Conservation (phyloP, 2,113 vertebrate genomes). For the Petrocephalus microphthalmus region DNA sequence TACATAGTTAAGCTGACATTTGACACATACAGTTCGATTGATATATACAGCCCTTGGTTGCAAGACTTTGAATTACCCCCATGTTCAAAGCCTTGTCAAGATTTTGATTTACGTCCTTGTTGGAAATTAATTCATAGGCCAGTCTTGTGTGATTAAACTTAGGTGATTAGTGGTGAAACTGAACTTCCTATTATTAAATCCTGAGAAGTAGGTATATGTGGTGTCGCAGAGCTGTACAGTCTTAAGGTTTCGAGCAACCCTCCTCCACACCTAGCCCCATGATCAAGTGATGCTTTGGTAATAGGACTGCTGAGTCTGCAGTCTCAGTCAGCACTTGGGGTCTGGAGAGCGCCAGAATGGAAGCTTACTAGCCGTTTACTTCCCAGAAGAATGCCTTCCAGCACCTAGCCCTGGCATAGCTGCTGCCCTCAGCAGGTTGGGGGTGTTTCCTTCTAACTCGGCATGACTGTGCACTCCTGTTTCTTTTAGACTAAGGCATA, state of each 20-base stretch:
- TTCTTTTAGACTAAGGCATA: neutral
- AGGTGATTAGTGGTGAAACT: slow-evolving; percentile 36
- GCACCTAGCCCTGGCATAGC: neutral
- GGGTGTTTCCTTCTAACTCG: neutral
- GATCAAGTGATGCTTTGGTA: slow-evolving; percentile 34
- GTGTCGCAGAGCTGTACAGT: slow-evolving; percentile 35
- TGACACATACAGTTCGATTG: neutral
- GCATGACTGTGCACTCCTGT: neutral
- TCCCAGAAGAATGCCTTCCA: slow-evolving; percentile 15
- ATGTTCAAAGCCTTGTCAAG: neutral
- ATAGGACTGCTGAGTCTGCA: slow-evolving; percentile 14
- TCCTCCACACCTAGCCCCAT: slow-evolving; percentile 24
- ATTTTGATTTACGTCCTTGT: neutral
- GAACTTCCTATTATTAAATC: slow-evolving; percentile 39
- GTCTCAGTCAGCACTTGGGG: neutral
- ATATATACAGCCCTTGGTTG: neutral
- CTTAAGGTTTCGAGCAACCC: slow-evolving; percentile 32
- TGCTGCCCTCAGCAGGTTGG: neutral
- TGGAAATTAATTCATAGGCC: slow-evolving; percentile 35
- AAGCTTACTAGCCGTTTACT: neutral
- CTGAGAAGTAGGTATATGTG: slow-evolving; percentile 28
- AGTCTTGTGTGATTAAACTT: slow-evolving; percentile 52
- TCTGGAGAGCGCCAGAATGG: neutral
- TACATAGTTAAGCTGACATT: neutral
- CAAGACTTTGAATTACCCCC: neutral